phyloP scores from a whole-genome alignment of 2,888 invertebrate species.

The Hypercompe scribonia region DNA sequence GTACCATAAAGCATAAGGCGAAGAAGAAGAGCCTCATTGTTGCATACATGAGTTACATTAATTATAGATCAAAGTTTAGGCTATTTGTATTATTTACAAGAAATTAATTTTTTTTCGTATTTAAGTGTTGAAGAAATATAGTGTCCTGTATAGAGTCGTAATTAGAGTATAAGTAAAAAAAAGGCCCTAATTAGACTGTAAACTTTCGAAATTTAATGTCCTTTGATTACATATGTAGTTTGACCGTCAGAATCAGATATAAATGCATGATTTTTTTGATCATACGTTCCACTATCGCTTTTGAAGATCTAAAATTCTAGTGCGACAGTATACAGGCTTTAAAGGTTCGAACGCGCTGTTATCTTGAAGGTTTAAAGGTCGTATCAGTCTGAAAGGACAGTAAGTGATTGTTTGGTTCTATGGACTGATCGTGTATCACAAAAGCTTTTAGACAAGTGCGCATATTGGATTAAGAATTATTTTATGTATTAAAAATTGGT shows the following conservation, averaged over 20 bases:
- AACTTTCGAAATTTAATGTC: background rate
- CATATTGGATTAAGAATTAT: background rate
- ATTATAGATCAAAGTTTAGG: background rate
- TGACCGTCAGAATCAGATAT: no score
- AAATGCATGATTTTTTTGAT: no score
- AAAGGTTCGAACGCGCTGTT: no score
- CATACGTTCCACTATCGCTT: no score
- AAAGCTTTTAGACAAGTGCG: background rate
- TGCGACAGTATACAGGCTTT: no score
- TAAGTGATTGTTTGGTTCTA: background rate
- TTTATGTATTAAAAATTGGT: conserved; percentile 1
- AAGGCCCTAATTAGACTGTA: background rate
- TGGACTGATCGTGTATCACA: background rate
- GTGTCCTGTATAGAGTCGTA: no score
- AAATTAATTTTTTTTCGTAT: background rate
- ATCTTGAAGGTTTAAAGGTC: no score
- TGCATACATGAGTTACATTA: background rate
- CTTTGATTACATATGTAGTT: no score
- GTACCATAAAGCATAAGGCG: conserved; percentile 31
- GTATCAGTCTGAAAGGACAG: no score
- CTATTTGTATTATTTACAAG: no score
- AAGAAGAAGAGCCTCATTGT: conserved; percentile 1
- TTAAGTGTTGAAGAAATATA: background rate
- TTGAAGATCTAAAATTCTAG: no score
- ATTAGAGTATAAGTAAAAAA: background rate